Percentiles rank a stretch among this genome's conserved stretches.
phyloP scores from a whole-genome alignment of 2,888 invertebrate genomes.

The Ashinkailepas kermadecensis region DNA sequence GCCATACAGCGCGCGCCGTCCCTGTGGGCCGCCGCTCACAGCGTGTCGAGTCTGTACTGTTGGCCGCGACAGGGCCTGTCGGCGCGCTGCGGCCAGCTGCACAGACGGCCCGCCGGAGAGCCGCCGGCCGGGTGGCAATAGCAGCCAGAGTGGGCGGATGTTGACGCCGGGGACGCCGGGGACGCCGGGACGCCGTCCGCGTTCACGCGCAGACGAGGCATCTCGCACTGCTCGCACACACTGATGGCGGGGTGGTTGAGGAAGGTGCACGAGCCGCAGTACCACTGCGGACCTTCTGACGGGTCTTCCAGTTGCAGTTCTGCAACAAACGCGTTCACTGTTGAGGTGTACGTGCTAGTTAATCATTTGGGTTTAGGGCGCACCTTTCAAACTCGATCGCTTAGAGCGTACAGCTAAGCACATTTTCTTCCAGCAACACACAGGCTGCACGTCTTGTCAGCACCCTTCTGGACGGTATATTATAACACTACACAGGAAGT shows the following conservation, averaged over 20 bases:
- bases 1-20: neutral
- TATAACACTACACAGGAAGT: too few relatives aligned
- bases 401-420: too few relatives aligned
- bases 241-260: conserved; percentile 82
- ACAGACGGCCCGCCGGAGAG: neutral
- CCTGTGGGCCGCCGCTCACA: too few relatives aligned
- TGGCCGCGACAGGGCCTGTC: neutral
- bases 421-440: too few relatives aligned
- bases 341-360: too few relatives aligned
- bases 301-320: conserved; percentile 26
- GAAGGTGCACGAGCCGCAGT: conserved; percentile 88
- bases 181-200: conserved; percentile 39
- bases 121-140: neutral
- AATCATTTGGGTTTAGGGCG: too few relatives aligned
- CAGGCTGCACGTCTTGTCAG: too few relatives aligned
- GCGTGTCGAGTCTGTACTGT: too few relatives aligned
- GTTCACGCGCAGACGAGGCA: conserved; percentile 77
- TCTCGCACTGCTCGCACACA: conserved; percentile 88
- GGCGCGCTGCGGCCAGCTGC: neutral
- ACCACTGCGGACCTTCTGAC: conserved; percentile 52
- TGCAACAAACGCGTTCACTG: neutral
- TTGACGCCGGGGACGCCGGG: neutral
- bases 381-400: too few relatives aligned
- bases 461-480: too few relatives aligned
- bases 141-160: neutral